Base-by-base conservation (phyloP, 2,888 invertebrate genomes). In the Odiellus spinosus region DNA sequence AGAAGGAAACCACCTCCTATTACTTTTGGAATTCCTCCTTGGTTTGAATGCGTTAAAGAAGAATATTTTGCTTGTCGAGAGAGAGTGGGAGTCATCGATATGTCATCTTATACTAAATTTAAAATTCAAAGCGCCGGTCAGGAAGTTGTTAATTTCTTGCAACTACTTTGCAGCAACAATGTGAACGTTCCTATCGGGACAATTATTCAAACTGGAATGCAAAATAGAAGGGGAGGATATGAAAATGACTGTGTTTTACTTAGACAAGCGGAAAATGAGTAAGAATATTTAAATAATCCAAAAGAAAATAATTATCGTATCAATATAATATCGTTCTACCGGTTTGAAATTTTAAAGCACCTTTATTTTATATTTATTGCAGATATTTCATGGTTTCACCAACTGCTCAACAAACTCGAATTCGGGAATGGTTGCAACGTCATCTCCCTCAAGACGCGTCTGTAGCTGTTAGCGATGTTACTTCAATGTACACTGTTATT, bases 171-270 rank as follows among this genome's bases (percentile, higher is more conserved):
- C 63, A 91, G 93, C 2, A 95, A 95, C 63, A 82, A 96, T 65
- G 86, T 96, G 6, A 90, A 96, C 64, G 85, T 90, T 2, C 84
- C 90, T 0, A 74, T 88, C 3, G 95, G 91, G 17, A 80, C 82
- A 60, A 86, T 95, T 55, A 87, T 93, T 51, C 93, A 95, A 65
- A 91, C 93, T 0, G 79, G 95, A 53, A 93, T 96, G 93, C 93
- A 95, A 67, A 95, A 96, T 68, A 72, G 76, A 52, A 73, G 76
- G 10, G 96, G 96, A 1, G 95, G 96, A 14, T 96, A 95, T 64
- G 95, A 96, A 69, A 96, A 96, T 62, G 96, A 96, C 67, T 95
- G 95, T 70, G 91, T 91, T 49, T 70, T 96, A 46, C 87, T 87
- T 3, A 73, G 95, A 48, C 74, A 93, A 33, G 74, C 83, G 0